Evolutionary conservation across 2,113 vertebrate species (phyloP).

Genomic region (Arothron firmamentum): DNA sequence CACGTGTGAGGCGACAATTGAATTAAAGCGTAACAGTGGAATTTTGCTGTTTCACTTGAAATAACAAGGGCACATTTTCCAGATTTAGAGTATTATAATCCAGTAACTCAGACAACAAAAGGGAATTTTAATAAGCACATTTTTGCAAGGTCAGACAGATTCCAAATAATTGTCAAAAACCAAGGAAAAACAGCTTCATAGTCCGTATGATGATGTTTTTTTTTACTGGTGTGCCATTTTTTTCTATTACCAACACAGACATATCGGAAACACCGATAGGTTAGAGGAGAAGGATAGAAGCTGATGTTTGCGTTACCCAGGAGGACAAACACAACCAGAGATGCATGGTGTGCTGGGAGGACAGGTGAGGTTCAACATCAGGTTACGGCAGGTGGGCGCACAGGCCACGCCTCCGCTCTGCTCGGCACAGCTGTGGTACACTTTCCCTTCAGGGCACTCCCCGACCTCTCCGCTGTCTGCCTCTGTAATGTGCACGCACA

Average conservation of each 20-base stretch:
- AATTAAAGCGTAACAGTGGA: no score
- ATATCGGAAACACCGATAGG: no score
- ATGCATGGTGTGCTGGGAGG: constrained; percentile 89
- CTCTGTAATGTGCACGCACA: constrained; percentile 55
- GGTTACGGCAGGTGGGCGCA: constrained; percentile 87
- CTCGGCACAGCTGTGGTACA: constrained; percentile 90
- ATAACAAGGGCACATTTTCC: not conserved
- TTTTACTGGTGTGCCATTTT: not conserved
- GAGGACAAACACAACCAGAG: constrained; percentile 88
- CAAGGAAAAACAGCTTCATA: no score
- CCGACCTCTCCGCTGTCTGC: constrained; percentile 71
- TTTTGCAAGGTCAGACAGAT: not conserved
- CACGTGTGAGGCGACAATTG: no score
- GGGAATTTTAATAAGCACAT: not conserved
- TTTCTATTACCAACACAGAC: not conserved
- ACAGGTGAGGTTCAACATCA: constrained; percentile 98
- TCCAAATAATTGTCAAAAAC: not conserved
- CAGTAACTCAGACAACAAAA: not conserved
- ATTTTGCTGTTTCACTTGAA: no score
- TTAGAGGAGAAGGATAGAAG: not conserved
- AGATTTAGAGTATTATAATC: not conserved
- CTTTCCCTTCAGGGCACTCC: constrained; percentile 88
- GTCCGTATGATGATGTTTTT: not conserved
- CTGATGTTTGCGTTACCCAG: constrained; percentile 77
- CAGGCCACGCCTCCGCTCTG: constrained; percentile 87